phyloP scores from a whole-genome alignment of 2,888 invertebrate genomes.

The Phengaris alcon region DNA sequence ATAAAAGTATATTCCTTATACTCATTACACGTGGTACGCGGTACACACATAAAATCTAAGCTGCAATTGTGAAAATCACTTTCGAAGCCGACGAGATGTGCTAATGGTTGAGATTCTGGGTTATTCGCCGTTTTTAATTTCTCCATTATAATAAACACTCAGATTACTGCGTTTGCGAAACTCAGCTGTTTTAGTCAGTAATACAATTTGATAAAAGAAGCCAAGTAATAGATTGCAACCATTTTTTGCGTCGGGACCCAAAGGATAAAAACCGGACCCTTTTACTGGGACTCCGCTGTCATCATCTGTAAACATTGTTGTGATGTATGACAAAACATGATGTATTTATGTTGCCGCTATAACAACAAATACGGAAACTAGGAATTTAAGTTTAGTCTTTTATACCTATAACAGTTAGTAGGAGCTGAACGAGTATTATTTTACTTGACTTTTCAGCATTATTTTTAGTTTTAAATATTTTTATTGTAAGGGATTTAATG shows the following conservation, averaged over 20 bases:
- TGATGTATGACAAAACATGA: no score
- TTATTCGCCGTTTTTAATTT: slow-evolving; percentile 12
- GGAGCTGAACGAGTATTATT: no score
- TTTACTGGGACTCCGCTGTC: no score
- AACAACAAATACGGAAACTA: no score
- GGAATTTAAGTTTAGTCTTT: neutral
- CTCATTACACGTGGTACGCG: neutral
- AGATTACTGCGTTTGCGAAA: neutral
- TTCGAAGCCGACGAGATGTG: neutral
- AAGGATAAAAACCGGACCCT: no score
- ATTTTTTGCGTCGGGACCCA: neutral
- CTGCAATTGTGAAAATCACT: slow-evolving; percentile 9
- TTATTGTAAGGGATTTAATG: no score
- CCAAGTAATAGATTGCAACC: slow-evolving; percentile 1
- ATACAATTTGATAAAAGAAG: neutral
- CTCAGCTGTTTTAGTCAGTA: neutral
- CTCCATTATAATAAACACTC: slow-evolving; percentile 1
- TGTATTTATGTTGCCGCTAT: no score
- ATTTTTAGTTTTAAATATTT: no score
- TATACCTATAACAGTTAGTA: no score
- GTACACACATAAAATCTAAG: neutral
- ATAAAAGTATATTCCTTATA: neutral
- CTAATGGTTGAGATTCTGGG: slow-evolving; percentile 11
- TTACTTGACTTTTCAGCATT: no score
- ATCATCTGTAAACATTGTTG: no score